Percentiles rank a stretch among this genome's conserved stretches.
These are phyloP conservation scores for Drosophila hydei DNA, from an alignment of 1,140 invertebrate genomes.

Conservation along the genomic window DNA sequence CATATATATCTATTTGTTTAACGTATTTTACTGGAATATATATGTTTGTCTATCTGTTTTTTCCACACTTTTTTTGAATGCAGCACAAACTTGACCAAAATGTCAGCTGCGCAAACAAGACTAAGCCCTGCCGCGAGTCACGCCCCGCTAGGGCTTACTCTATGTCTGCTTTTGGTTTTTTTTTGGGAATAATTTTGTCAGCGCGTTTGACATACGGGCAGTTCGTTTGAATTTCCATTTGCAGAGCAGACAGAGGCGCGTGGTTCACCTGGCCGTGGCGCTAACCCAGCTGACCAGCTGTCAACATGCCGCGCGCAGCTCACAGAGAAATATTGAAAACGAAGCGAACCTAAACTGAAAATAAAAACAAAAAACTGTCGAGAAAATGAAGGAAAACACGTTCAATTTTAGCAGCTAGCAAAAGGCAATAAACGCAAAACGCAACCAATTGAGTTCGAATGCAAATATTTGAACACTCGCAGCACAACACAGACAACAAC, in stretches of 20 bases:
- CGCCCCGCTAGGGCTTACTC: constrained; percentile 16
- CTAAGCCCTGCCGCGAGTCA: constrained; percentile 36
- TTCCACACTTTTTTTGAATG: constrained; percentile 20
- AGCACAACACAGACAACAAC: constrained; percentile 34
- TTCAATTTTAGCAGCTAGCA: constrained; percentile 59
- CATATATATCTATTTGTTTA: constrained; percentile 53
- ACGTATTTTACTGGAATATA: constrained; percentile 52
- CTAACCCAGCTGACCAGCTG: constrained; percentile 37
- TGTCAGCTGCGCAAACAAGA: constrained; percentile 71
- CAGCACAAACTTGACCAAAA: constrained; percentile 65
- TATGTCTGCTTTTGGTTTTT: background rate
- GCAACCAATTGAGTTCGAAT: constrained; percentile 78
- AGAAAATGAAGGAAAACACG: constrained; percentile 22
- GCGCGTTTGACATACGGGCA: constrained; percentile 59
- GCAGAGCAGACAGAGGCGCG: constrained; percentile 3
- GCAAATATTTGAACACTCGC: constrained; percentile 70
- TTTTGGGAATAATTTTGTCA: constrained; percentile 9
- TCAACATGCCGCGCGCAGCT: constrained; percentile 40
- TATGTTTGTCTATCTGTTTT: constrained; percentile 31
- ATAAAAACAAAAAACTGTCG: constrained; percentile 33
- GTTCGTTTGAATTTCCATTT: constrained; percentile 73
- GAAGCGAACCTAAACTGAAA: background rate
- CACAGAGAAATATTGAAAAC: constrained; percentile 48
- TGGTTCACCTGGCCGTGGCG: constrained; percentile 39
- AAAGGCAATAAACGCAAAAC: constrained; percentile 79